Base-by-base conservation (phyloP, 2,113 vertebrate species). In the Cavia porcellus region DNA sequence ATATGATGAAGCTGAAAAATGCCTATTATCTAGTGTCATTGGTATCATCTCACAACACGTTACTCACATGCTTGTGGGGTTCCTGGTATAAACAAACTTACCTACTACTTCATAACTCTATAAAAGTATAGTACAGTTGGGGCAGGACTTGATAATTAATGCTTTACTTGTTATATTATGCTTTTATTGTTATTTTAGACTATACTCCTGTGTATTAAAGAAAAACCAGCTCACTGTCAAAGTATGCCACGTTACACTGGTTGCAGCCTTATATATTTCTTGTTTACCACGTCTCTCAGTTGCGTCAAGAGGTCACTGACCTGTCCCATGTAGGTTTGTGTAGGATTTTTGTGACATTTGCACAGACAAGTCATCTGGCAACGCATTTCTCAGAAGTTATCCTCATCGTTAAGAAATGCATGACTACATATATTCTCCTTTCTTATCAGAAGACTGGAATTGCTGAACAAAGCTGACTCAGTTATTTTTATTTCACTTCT, bases 401-500 rank as follows among this genome's bases (percentile, higher is more conserved):
- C 66, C 59, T 14, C n/a, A 17, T 25, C 45, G 45, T 75, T 42
- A 89, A 77, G n/a, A 30, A 89, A 84, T 30, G 14, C 47, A 62
- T 17, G 59, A 24, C 57, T 84, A n/a, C 14, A 4, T 20, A 50
- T 70, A 10, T 19, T 28, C 30, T 85, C 3, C 25, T 0, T 74
- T 85, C 75, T 93, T 85, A n/a, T 45, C n/a, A 47, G 25, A 85
- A 81, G 82, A 85, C 55, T 55, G 7, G 38, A 81, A 80, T 1
- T 82, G 57, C 25, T 47, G 6, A n/a, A 42, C 32, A 83, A 79
- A 89, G 86, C 35, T 61, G 68, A 75, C 8, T 47, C 14, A 47
- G 3, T 52, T 92, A 45, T 79, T 93, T 89, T 70, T 82, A 64
- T 86, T 81, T n/a, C 42, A 90, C 28, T 81, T 89, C 35, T 86